These are phyloP conservation scores for Melierax canorus DNA, from an alignment of 2,113 vertebrate species.

Conservation along the genomic window DNA sequence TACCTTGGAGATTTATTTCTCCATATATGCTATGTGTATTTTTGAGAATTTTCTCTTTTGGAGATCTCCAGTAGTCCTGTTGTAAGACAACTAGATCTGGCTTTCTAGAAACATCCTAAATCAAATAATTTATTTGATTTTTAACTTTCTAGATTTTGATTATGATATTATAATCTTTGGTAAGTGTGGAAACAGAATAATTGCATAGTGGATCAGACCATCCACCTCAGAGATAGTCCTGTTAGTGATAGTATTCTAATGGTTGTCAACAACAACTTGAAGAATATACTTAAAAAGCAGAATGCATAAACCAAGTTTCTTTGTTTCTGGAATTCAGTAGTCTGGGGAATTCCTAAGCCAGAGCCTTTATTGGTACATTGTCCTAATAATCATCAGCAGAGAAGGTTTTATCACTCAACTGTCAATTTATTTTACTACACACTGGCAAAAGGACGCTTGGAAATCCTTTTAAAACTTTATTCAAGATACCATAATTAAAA, in stretches of 20 bases:
- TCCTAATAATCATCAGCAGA: background rate
- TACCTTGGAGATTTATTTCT: background rate
- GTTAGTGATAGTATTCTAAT: background rate
- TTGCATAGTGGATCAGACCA: background rate
- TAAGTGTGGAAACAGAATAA: background rate
- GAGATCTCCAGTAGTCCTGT: background rate
- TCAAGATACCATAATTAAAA: background rate
- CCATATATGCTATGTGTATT: background rate
- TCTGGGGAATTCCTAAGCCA: background rate
- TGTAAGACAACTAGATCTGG: background rate
- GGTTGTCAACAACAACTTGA: background rate
- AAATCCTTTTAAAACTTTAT: background rate
- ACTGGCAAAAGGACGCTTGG: background rate
- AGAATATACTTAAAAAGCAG: background rate
- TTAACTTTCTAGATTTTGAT: background rate
- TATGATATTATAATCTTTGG: background rate
- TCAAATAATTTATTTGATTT: background rate
- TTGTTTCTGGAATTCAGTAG: background rate
- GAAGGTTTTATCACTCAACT: background rate
- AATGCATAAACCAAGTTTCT: background rate
- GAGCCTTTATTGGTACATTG: background rate
- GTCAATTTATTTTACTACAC: background rate
- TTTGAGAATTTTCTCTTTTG: background rate
- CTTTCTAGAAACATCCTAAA: background rate
- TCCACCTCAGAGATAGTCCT: background rate